These are phyloP conservation scores for Diarsia dahlii DNA, from an alignment of 2,888 invertebrate species.

Conservation along the genomic window DNA sequence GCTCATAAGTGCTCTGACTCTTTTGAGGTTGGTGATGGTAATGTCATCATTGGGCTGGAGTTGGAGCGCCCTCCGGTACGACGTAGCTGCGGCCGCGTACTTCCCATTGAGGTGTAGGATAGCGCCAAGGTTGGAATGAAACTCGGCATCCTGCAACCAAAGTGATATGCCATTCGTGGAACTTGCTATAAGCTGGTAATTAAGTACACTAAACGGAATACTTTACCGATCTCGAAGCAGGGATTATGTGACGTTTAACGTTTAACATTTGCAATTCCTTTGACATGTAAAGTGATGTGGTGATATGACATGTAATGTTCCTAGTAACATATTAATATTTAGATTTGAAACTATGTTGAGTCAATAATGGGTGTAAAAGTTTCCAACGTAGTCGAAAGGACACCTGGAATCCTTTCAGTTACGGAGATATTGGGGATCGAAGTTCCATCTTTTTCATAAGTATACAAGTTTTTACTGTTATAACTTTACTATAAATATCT, in stretches of 20 bases:
- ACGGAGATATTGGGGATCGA: no score
- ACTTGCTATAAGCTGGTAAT: constrained; percentile 27
- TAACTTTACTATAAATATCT: no score
- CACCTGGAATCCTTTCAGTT: no score
- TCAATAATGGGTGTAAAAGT: neutral
- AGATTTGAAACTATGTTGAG: neutral
- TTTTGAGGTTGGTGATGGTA: constrained; percentile 96
- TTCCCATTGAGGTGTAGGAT: constrained; percentile 98
- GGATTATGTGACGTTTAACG: constrained; percentile 12
- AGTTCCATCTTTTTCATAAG: no score
- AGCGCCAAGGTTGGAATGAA: constrained; percentile 98
- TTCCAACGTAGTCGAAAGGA: no score
- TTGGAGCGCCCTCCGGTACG: constrained; percentile 96
- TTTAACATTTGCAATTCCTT: constrained; percentile 21
- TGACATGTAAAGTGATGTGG: constrained; percentile 12
- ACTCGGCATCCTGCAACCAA: constrained; percentile 94
- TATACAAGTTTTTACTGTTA: no score
- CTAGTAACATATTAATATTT: constrained; percentile 1
- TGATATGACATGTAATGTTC: neutral
- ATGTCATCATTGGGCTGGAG: constrained; percentile 97
- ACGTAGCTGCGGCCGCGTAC: constrained; percentile 95
- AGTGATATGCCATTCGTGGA: constrained; percentile 50
- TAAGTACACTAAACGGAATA: constrained; percentile 39
- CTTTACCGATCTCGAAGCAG: constrained; percentile 7
- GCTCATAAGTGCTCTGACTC: constrained; percentile 84